Conservation (phyloP, 1,140 invertebrate genomes). For the Nasonia giraulti region DNA sequence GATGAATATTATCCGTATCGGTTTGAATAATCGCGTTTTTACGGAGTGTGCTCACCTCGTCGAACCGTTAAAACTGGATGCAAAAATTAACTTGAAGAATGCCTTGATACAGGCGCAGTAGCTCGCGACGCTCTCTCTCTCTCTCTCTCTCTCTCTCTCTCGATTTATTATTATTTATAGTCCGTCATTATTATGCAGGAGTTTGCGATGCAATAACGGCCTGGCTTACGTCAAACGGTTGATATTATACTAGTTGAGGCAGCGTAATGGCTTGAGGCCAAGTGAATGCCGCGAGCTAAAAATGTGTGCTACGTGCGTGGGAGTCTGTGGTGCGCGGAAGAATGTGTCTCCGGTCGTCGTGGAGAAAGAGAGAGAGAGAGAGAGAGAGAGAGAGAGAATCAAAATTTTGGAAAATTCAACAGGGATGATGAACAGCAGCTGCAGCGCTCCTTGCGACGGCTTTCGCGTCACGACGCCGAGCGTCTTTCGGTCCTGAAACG, state of each 20-base stretch:
- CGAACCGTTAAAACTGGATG: neutral
- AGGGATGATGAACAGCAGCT: neutral
- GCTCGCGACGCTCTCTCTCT: too few relatives aligned
- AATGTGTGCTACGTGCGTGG: slow-evolving; percentile 4
- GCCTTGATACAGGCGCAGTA: too few relatives aligned
- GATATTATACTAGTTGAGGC: slow-evolving; percentile 5
- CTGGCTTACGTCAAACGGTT: slow-evolving; percentile 23
- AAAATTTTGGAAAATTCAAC: neutral
- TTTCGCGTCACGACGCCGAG: neutral
- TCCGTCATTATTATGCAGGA: neutral
- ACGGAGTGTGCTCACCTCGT: neutral
- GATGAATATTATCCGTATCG: too few relatives aligned
- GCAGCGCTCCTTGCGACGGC: neutral
- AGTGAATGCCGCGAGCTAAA: slow-evolving; percentile 25
- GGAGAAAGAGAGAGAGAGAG: neutral
- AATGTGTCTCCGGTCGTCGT: neutral
- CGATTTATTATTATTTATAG: slow-evolving; percentile 9
- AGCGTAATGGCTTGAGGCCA: slow-evolving; percentile 34
- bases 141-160: too few relatives aligned
- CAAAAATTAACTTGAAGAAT: neutral
- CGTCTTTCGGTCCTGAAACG: neutral
- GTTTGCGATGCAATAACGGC: slow-evolving; percentile 1
- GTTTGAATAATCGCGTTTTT: neutral
- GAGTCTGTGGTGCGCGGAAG: neutral
- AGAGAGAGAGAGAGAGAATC: neutral